phyloP scores from a whole-genome alignment of 2,888 invertebrate species.

The Acleris cristana region DNA sequence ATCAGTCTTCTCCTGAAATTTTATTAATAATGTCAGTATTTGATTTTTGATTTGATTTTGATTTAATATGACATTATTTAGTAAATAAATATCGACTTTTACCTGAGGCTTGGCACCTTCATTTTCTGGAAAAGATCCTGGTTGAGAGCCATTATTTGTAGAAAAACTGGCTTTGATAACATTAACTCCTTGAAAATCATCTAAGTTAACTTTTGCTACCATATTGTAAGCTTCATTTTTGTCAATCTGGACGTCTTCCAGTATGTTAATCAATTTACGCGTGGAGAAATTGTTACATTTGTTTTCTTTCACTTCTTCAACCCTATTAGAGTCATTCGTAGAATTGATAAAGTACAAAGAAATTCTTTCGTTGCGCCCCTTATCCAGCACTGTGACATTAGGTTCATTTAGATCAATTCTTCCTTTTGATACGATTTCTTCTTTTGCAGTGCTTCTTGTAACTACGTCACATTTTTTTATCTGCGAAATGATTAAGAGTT shows the following conservation, averaged over 20 bases:
- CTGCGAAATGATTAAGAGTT: slow-evolving; percentile 44
- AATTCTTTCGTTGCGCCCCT: slow-evolving; percentile 43
- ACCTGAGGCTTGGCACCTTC: neutral
- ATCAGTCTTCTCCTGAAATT: slow-evolving; percentile 21
- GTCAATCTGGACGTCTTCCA: slow-evolving; percentile 66
- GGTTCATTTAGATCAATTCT: slow-evolving; percentile 36
- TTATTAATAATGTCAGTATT: neutral
- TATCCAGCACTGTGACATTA: slow-evolving; percentile 41
- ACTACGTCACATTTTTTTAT: slow-evolving; percentile 52
- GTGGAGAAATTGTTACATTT: slow-evolving; percentile 56
- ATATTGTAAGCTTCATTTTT: slow-evolving; percentile 56
- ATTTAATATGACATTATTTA: no score
- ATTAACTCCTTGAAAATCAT: slow-evolving; percentile 54
- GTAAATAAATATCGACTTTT: neutral
- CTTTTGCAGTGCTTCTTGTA: slow-evolving; percentile 39
- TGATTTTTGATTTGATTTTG: no score
- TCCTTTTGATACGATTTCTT: slow-evolving; percentile 41
- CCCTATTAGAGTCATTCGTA: slow-evolving; percentile 34
- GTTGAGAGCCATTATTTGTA: slow-evolving; percentile 4
- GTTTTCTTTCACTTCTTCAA: slow-evolving; percentile 33
- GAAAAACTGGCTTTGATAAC: slow-evolving; percentile 47
- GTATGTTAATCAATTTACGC: slow-evolving; percentile 69
- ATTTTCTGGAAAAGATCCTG: slow-evolving; percentile 5
- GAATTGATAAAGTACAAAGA: slow-evolving; percentile 55
- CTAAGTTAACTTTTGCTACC: slow-evolving; percentile 58